Evolutionary conservation across 2,797 vertebrate species (phyloP).

Genomic region (Pseudochirops corinnae): DNA sequence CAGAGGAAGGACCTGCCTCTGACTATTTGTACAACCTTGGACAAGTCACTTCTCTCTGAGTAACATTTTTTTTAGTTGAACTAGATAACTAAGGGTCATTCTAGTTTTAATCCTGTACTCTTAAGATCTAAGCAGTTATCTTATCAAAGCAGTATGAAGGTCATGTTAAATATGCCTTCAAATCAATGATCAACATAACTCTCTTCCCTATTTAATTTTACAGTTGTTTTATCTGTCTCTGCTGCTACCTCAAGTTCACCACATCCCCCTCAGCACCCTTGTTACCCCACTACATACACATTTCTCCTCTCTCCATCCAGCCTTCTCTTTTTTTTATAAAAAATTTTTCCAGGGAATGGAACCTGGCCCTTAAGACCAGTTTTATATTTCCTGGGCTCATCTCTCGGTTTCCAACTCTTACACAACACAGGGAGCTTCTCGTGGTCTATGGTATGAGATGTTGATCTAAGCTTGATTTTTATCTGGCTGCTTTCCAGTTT

Average conservation of each 20-base stretch:
- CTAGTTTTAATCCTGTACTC: background rate
- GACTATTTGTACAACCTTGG: background rate
- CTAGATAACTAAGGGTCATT: background rate
- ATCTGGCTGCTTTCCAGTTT: background rate
- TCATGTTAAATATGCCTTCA: background rate
- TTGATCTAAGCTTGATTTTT: background rate
- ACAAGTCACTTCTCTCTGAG: too few relatives aligned
- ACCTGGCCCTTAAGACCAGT: background rate
- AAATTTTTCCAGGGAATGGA: background rate
- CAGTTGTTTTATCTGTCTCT: background rate
- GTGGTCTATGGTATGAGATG: background rate
- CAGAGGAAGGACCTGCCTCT: background rate
- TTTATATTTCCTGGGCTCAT: background rate
- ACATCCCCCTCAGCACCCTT: slow-evolving; percentile 58
- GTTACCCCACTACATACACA: background rate
- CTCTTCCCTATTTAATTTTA: background rate
- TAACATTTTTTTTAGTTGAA: background rate
- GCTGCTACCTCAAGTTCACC: slow-evolving; percentile 46
- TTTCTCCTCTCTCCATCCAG: slow-evolving; percentile 18
- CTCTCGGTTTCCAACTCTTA: slow-evolving; percentile 55
- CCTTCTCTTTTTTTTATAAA: slow-evolving; percentile 48
- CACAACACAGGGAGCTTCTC: slow-evolving; percentile 34
- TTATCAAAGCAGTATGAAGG: background rate
- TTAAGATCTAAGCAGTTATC: background rate
- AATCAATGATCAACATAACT: background rate